Base-by-base conservation (phyloP, 2,113 vertebrate genomes). In the Festucalex cinctus region DNA sequence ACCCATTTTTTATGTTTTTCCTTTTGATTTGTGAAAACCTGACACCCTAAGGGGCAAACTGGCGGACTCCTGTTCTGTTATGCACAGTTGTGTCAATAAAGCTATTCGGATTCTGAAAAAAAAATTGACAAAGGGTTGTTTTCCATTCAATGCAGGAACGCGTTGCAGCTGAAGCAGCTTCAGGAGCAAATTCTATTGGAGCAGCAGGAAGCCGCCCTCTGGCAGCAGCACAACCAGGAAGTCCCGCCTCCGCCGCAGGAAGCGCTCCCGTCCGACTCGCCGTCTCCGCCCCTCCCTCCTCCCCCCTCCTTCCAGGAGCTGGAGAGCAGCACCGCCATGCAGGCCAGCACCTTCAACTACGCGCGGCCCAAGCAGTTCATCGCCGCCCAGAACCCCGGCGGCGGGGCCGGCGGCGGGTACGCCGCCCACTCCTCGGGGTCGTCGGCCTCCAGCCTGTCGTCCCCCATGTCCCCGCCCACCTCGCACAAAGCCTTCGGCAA, bases 361-460 rank as follows among this genome's bases (percentile, higher is more conserved):
- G 95, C 96, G 84, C 94, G 97, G 58, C 97, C 97, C 83, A 98
- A 98, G 86, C 97, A 99, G 90, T 99, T 99, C 90, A 99, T 99
- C 44, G 96, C 96, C 1, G 96, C 97, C 26, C 97, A 99, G 90
- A 94, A 89, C 76, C 89, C 90, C 12, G 71, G 75, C 12, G 71
- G 75, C 28, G 71, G 74, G 13, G 83, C 90, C 2, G 90, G 91
- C 77, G 73, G 74, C 2, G 90, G 91, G 76, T 95, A 90, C n/a
- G 74, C 88, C 82, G 90, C 94, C 75, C 95, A 94, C 16, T 93
- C 94, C 80, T 95, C 96, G 9, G 94, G 93, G 71, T 96, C 96
- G 46, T 94, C 94, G 3, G 92, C 92, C 48, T 97, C 95, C 77
- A 93, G 92, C 77, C 88, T 95, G 59, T 90, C 95, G 71, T 98